phyloP scores from a whole-genome alignment of 2,888 invertebrate genomes.

The Exephanes ischioxanthus region DNA sequence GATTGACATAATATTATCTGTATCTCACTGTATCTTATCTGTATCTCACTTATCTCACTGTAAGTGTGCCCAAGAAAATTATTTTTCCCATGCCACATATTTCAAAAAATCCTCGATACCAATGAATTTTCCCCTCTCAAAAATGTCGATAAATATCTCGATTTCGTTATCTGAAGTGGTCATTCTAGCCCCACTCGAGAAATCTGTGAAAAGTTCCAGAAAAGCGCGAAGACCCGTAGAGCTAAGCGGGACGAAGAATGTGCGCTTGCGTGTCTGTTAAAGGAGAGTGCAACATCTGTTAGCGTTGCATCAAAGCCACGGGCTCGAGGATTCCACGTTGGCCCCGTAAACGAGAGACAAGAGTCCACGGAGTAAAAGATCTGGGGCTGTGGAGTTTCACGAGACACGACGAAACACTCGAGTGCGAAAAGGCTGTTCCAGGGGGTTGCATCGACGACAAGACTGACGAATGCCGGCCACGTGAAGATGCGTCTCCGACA shows the following conservation, averaged over 20 bases:
- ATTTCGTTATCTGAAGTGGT: slow-evolving; percentile 36
- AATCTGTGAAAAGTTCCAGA: not conserved
- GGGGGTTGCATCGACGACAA: slow-evolving; percentile 59
- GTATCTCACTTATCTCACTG: too few species aligned
- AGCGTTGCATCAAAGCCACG: slow-evolving; percentile 44
- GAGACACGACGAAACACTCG: slow-evolving; percentile 46
- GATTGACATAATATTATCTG: too few species aligned
- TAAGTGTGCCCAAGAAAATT: not conserved
- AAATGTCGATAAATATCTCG: not conserved
- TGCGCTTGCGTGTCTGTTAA: slow-evolving; percentile 17
- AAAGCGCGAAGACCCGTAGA: slow-evolving; percentile 22
- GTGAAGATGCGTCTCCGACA: slow-evolving; percentile 57
- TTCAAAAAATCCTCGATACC: not conserved
- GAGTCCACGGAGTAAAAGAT: slow-evolving; percentile 7
- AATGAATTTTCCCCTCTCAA: not conserved
- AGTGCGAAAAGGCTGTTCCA: slow-evolving; percentile 58
- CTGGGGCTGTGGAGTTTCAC: slow-evolving; percentile 19
- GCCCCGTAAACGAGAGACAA: slow-evolving; percentile 22
- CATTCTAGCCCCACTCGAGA: not conserved
- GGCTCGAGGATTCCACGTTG: slow-evolving; percentile 23
- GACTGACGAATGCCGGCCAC: slow-evolving; percentile 59
- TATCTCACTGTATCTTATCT: too few species aligned
- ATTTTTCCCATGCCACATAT: not conserved
- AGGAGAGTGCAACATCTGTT: slow-evolving; percentile 49
- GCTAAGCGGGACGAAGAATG: slow-evolving; percentile 10